Evolutionary conservation across 2,888 invertebrate species (phyloP).

Genomic region (Hipparchia sbordonii): DNA sequence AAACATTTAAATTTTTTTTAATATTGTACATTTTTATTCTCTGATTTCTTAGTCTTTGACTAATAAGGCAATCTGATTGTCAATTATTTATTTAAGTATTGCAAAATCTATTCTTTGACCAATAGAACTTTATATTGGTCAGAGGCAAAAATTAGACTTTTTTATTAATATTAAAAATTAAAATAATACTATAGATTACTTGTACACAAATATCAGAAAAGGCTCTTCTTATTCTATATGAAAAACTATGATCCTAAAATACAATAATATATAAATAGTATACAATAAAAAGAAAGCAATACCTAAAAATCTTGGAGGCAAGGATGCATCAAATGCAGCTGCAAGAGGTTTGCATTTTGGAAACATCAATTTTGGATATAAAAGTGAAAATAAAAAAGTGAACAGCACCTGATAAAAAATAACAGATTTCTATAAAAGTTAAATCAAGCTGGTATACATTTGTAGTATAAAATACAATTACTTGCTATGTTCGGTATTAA

Average conservation of each 20-base stretch:
- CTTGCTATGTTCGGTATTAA: background rate
- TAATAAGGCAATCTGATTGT: constrained; percentile 63
- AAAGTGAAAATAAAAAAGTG: background rate
- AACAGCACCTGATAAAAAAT: constrained; percentile 4
- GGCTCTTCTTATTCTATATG: constrained; percentile 38
- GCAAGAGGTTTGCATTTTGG: constrained; percentile 2
- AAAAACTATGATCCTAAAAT: constrained; percentile 38
- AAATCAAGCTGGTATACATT: background rate
- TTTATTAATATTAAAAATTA: background rate
- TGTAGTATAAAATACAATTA: background rate
- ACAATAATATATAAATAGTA: constrained; percentile 46
- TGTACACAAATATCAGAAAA: constrained; percentile 23
- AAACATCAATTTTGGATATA: background rate
- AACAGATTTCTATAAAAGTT: background rate
- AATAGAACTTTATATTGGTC: too few relatives aligned
- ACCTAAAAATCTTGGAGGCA: constrained; percentile 47
- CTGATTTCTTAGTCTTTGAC: constrained; percentile 44
- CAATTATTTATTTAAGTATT: constrained; percentile 37
- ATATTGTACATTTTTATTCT: background rate
- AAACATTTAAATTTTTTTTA: background rate
- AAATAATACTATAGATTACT: constrained; percentile 12
- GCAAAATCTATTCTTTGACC: background rate
- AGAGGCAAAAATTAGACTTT: background rate
- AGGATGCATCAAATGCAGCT: constrained; percentile 67
- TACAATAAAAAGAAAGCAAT: constrained; percentile 38